phyloP scores from a whole-genome alignment of 2,113 vertebrate genomes.

The Muscicapa adusta region DNA sequence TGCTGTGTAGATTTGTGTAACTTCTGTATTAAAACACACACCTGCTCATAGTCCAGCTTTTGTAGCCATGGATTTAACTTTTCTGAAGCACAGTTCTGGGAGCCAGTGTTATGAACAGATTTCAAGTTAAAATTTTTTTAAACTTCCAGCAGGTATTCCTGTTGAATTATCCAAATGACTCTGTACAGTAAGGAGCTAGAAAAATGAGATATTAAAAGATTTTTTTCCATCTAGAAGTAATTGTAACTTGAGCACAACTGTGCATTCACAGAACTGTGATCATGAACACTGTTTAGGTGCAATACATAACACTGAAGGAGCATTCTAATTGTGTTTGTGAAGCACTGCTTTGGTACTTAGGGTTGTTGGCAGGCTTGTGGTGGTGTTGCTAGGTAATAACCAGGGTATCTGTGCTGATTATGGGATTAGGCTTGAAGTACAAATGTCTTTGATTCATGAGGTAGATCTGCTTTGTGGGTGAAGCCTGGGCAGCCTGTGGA shows the following conservation, averaged over 20 bases:
- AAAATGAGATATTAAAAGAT: background rate
- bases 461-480: background rate
- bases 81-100: background rate
- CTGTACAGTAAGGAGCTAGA: background rate
- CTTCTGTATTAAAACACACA: background rate
- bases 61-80: background rate
- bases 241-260: background rate
- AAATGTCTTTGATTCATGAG: background rate
- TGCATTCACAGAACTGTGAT: background rate
- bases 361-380: background rate
- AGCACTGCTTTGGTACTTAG: background rate
- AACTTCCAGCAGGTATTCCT: background rate
- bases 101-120: background rate
- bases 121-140: background rate
- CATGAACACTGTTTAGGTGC: background rate
- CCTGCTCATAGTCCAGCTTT: background rate
- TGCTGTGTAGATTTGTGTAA: background rate
- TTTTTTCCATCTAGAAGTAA: background rate
- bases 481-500: background rate
- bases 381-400: background rate
- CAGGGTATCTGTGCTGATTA: background rate
- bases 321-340: background rate
- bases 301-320: background rate
- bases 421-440: slow-evolving; percentile 4
- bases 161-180: background rate